A percentile compares a stretch with the other conserved stretches of the same genome.
These are phyloP conservation scores for Macquaria ambigua DNA, from an alignment of 2,113 vertebrate species.

Conservation along the genomic window DNA sequence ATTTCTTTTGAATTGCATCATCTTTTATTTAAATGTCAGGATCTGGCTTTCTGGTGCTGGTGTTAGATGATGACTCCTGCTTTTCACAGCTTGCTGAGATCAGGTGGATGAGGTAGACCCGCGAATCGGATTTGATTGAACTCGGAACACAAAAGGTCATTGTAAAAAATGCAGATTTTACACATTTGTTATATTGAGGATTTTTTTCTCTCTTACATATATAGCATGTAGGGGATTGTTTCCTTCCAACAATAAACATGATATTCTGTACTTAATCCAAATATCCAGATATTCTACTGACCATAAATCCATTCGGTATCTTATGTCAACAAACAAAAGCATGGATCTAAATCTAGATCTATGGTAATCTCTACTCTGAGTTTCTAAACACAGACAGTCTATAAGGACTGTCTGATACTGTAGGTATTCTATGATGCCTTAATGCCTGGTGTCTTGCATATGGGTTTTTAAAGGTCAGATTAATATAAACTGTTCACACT, in stretches of 20 bases:
- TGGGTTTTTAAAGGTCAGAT: not conserved
- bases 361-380: not conserved
- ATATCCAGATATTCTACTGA: conserved; percentile 6
- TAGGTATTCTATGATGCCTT: not conserved
- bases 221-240: not conserved
- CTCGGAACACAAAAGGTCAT: conserved; percentile 68
- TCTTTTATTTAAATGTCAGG: conserved; percentile 86
- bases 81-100: conserved; percentile 71
- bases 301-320: conserved; percentile 31
- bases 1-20: conserved; percentile 78
- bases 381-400: not conserved
- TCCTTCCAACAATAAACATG: conserved; percentile 17
- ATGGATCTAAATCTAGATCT: conserved; percentile 2
- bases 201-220: not conserved
- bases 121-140: conserved; percentile 60
- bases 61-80: conserved; percentile 68
- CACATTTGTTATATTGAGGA: not conserved
- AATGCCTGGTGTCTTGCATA: not conserved
- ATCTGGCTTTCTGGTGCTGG: conserved; percentile 59
- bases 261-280: not conserved
- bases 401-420: not conserved
- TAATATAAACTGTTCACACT: not conserved
- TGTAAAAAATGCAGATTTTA: conserved; percentile 36
- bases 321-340: conserved; percentile 28
- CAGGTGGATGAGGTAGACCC: conserved; percentile 42